Base-by-base conservation (phyloP, 2,888 invertebrate species). In the Ectemnius lituratus region DNA sequence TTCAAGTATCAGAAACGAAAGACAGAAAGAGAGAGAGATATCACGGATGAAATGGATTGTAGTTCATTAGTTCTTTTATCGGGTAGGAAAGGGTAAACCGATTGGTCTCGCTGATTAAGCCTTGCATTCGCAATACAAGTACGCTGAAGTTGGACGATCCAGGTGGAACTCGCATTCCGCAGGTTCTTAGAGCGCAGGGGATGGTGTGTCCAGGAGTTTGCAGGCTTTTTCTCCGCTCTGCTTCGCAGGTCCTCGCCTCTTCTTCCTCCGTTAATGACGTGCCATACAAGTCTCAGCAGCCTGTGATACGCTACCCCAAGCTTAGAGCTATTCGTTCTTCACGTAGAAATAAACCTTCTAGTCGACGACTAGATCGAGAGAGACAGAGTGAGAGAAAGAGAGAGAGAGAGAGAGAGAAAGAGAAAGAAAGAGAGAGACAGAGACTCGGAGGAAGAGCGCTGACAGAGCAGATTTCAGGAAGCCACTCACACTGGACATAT, bases 271-370 rank as follows among this genome's bases (percentile, higher is more conserved):
- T 59, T 61, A 82, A 82, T 57, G 76, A 88, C 83, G 90, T 90
- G 90, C 90, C 90, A 90, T 90, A 90, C 75, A 81, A 84, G 78
- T 75, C 79, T 84, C 86, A 85, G 85, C 86, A 84, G 84, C 84
- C 90, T 90, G 90, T 90, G 90, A 90, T 90, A 89, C 76, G 86
- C 81, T 78, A 84, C 78, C 82, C 83, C 82, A 79, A 75, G 68
- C 62, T 58, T 79, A 79, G 76, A 78, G 64, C 37, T 67, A 64
- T 71, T 67, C 77, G 37, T 37, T 37, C 67, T 67, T 68, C 66
- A 46, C 64, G 66, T 81, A 79, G 69, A 77, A 62, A 67, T 80
- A 78, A 70, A 76, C 68, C 37, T 62, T 52, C 67, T 75, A 81
- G 72, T 73, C 75, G 65, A 69, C 60, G 68, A 69, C 65, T 75